Percentiles rank a stretch among this genome's conserved stretches.
Evolutionary conservation across 2,113 vertebrate species (phyloP).

Genomic region (Mus spicilegus): DNA sequence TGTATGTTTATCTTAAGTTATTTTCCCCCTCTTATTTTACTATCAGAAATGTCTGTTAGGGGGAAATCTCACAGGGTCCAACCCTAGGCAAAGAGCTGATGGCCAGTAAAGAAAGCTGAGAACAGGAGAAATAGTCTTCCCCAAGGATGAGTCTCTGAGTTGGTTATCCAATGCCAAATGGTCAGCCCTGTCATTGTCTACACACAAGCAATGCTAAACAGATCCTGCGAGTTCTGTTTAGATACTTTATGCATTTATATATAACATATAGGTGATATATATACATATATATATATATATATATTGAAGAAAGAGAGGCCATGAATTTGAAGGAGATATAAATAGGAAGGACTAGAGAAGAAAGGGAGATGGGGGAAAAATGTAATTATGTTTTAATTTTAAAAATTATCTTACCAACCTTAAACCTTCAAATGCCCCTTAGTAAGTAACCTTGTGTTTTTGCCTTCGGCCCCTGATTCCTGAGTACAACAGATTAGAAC

Average conservation of each 20-base stretch:
- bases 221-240: neutral
- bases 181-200: neutral
- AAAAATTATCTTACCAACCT: neutral
- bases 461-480: neutral
- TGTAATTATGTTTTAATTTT: neutral
- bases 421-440: neutral
- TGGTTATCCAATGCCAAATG: neutral
- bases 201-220: neutral
- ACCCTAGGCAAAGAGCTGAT: neutral
- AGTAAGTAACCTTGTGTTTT: neutral
- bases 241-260: neutral
- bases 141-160: neutral
- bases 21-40: neutral
- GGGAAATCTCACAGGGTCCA: too few relatives aligned
- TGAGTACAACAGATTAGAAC: neutral
- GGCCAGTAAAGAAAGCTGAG: neutral
- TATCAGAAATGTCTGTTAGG: conserved; percentile 7
- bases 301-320: neutral
- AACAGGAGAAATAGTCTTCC: neutral
- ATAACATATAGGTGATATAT: neutral
- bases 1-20: neutral
- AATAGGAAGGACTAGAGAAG: neutral
- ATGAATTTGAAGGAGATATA: neutral
- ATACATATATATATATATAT: too few relatives aligned
- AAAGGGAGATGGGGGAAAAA: neutral